Conservation (phyloP, 2,797 vertebrate species). For the Acanthis flammea region DNA sequence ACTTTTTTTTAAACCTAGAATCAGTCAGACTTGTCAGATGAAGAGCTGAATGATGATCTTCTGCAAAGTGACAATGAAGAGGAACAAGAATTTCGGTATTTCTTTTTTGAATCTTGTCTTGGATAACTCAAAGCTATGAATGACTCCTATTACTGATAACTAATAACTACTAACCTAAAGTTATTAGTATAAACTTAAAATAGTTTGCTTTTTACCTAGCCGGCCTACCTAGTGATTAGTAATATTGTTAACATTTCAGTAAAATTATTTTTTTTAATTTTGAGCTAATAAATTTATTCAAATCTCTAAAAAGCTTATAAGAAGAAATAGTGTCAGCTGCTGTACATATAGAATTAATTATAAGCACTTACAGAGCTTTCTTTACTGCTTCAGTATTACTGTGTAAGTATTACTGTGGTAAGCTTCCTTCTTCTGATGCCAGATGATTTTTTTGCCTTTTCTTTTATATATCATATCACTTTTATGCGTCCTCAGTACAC, state of each 20-base stretch:
- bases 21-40: conserved; percentile 93
- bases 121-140: neutral
- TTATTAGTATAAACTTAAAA: neutral
- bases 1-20: conserved; percentile 78
- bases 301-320: neutral
- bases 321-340: neutral
- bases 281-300: neutral
- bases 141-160: neutral
- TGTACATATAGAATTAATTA: neutral
- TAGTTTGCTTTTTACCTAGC: neutral
- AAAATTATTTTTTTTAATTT: neutral
- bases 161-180: neutral
- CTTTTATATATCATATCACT: neutral
- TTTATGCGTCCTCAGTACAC: neutral
- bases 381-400: neutral
- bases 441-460: neutral
- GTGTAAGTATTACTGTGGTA: neutral
- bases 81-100: conserved; percentile 77
- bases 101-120: neutral
- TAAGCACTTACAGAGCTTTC: neutral
- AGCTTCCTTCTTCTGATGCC: neutral
- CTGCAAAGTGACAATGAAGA: conserved; percentile 97
- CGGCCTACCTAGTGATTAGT: neutral
- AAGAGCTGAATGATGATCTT: conserved; percentile 96
- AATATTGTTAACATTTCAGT: neutral